These are phyloP conservation scores for Sinelater perroti DNA, from an alignment of 2,888 invertebrate species.

Conservation along the genomic window DNA sequence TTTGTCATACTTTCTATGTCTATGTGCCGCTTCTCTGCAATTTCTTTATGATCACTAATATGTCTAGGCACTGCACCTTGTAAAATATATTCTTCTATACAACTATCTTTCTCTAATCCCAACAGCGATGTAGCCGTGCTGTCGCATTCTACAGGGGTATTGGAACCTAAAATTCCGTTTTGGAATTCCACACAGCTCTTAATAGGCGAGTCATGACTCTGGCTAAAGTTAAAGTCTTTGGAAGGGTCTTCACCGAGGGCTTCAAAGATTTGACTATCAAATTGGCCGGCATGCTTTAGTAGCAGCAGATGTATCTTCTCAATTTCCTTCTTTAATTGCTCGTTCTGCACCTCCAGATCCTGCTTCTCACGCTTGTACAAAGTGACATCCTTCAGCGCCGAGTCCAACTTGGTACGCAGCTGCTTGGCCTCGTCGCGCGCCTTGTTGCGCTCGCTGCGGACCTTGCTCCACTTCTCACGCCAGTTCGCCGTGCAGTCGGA, in stretches of 20 bases:
- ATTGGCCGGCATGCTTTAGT: conserved; percentile 75
- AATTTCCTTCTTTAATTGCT: conserved; percentile 80
- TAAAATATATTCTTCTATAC: conserved; percentile 69
- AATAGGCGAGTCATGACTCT: conserved; percentile 49
- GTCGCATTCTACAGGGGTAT: conserved; percentile 55
- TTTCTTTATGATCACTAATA: conserved; percentile 58
- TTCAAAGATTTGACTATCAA: conserved; percentile 66
- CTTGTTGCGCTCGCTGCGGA: conserved; percentile 91
- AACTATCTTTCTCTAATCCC: conserved; percentile 49
- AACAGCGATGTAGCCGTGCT: conserved; percentile 52
- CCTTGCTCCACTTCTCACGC: conserved; percentile 96
- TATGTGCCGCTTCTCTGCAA: conserved; percentile 52
- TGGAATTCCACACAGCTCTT: conserved; percentile 47
- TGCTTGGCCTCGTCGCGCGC: conserved; percentile 90
- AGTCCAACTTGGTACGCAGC: conserved; percentile 81
- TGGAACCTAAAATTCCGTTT: conserved; percentile 53
- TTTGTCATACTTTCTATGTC: conserved; percentile 58
- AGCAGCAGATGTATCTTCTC: conserved; percentile 77
- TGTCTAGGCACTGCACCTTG: conserved; percentile 73
- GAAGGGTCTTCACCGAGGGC: conserved; percentile 62
- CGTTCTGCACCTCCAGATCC: conserved; percentile 79
- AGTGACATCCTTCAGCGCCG: conserved; percentile 77
- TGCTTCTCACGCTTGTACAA: conserved; percentile 80
- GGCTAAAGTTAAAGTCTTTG: conserved; percentile 57
- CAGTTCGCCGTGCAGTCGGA: conserved; percentile 97